Conservation (phyloP, 2,113 vertebrate species). For the Albula glossodonta region DNA sequence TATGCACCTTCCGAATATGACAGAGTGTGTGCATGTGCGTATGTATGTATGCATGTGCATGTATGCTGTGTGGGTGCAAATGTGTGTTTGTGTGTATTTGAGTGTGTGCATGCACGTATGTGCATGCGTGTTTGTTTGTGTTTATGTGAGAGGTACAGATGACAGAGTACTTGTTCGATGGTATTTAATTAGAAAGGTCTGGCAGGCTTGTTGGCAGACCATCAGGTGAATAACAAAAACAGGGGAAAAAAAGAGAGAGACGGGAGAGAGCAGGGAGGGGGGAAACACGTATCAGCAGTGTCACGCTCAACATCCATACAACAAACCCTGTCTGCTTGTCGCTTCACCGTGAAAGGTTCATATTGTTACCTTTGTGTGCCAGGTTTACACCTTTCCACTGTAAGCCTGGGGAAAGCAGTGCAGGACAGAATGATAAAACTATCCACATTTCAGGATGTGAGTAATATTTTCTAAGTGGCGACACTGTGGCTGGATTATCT, state of each 20-base stretch:
- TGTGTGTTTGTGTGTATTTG: not conserved
- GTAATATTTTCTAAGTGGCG: no score
- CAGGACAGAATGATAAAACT: no score
- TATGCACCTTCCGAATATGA: no score
- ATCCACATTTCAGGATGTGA: no score
- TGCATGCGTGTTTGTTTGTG: not conserved
- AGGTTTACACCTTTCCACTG: no score
- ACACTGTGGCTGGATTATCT: no score
- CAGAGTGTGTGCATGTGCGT: not conserved
- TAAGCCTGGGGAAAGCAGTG: no score
- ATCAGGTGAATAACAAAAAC: slow-evolving; percentile 47
- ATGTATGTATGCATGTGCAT: not conserved
- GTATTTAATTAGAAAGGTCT: slow-evolving; percentile 57
- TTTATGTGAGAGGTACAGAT: slow-evolving; percentile 41
- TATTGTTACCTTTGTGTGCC: no score
- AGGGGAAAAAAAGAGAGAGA: not conserved
- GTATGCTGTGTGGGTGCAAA: slow-evolving; percentile 28
- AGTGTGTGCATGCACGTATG: slow-evolving; percentile 3
- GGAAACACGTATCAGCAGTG: not conserved
- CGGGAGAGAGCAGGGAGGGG: not conserved
- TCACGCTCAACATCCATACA: not conserved
- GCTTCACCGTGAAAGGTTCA: no score
- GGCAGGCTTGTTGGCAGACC: slow-evolving; percentile 50
- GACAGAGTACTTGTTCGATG: slow-evolving; percentile 52
- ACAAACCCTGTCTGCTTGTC: not conserved